A percentile compares a stretch with the other conserved stretches of the same genome.
phyloP scores from a whole-genome alignment of 2,888 invertebrate genomes.

The Scrobipalpa costella region DNA sequence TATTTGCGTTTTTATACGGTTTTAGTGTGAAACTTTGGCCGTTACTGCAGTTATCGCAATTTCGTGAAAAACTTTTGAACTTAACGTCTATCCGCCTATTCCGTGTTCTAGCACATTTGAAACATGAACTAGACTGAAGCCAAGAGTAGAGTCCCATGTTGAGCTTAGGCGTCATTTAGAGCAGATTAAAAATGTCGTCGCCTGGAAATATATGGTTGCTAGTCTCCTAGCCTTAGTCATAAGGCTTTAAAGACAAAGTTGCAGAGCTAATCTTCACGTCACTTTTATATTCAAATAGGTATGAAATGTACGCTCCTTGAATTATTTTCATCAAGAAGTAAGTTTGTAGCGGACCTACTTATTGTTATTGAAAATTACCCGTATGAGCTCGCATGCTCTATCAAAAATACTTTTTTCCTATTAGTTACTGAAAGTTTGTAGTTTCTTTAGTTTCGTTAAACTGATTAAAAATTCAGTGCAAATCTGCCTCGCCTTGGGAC shows the following conservation, averaged over 20 bases:
- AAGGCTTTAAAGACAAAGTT: background rate
- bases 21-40: slow-evolving; percentile 16
- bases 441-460: background rate
- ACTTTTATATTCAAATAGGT: no score
- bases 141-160: slow-evolving; percentile 8
- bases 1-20: slow-evolving; percentile 11
- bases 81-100: slow-evolving; percentile 17
- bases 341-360: no score
- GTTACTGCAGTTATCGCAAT: slow-evolving; percentile 6
- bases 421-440: background rate
- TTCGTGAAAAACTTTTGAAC: slow-evolving; percentile 4
- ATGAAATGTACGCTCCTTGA: no score
- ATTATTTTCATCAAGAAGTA: no score
- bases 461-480: slow-evolving; percentile 1
- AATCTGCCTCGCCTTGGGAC: background rate
- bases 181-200: slow-evolving; percentile 7
- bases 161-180: background rate
- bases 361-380: no score
- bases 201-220: background rate
- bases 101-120: background rate
- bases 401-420: no score
- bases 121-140: background rate
- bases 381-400: no score
- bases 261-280: background rate
- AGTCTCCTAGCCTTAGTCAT: background rate